phyloP scores from a whole-genome alignment of 1,140 invertebrate genomes.

The Hycleus phaleratus region DNA sequence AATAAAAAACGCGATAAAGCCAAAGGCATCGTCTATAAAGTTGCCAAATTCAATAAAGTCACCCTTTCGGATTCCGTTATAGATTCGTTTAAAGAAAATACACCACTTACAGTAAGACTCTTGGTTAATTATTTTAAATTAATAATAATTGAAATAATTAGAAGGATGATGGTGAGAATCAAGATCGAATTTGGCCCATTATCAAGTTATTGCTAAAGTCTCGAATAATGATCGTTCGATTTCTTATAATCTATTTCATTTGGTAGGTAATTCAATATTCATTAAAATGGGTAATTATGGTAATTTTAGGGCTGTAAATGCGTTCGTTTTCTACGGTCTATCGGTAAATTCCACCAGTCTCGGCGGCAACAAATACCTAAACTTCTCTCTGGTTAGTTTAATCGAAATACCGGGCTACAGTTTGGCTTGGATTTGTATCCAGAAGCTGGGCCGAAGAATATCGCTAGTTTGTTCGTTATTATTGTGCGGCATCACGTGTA shows the following conservation, averaged over 20 bases:
- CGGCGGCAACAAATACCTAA: conserved; percentile 56
- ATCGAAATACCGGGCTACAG: conserved; percentile 56
- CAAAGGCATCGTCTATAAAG: conserved; percentile 45
- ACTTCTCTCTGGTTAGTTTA: conserved; percentile 50
- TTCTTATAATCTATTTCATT: conserved; percentile 45
- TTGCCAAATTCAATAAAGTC: conserved; percentile 47
- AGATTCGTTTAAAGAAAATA: conserved; percentile 32
- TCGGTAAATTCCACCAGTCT: conserved; percentile 60
- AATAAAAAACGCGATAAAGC: conserved; percentile 46
- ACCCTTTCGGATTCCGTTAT: conserved; percentile 44
- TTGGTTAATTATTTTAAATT: neutral
- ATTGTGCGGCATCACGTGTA: conserved; percentile 49
- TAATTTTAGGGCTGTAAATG: conserved; percentile 53
- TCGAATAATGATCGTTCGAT: conserved; percentile 40
- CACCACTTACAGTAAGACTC: conserved; percentile 3
- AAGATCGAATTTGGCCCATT: conserved; percentile 32
- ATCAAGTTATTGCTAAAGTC: conserved; percentile 44
- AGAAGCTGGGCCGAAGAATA: conserved; percentile 47
- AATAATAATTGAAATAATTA: neutral
- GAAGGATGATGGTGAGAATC: neutral
- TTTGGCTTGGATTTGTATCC: conserved; percentile 45
- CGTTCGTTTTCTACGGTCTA: conserved; percentile 65
- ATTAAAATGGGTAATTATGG: neutral
- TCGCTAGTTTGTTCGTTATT: conserved; percentile 47
- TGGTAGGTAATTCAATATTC: conserved; percentile 35